These are phyloP conservation scores for Protonibea diacanthus DNA, from an alignment of 2,797 vertebrate genomes.

Conservation along the genomic window DNA sequence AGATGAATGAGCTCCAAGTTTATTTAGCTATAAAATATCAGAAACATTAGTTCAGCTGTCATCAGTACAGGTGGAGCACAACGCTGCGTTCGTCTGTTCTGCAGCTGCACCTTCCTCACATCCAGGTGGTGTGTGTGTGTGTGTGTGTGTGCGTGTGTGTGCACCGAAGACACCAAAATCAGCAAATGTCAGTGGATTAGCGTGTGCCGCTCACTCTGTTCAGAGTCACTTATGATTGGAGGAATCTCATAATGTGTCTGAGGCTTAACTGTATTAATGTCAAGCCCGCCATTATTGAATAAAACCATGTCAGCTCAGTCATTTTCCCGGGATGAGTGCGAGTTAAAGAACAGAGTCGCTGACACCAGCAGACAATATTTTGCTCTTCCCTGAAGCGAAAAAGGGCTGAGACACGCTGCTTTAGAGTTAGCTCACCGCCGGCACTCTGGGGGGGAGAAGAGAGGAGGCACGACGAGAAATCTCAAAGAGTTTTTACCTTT, in stretches of 20 bases:
- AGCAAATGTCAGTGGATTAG: not conserved
- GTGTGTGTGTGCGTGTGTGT: not conserved
- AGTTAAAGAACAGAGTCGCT: constrained; percentile 36
- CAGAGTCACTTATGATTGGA: not conserved
- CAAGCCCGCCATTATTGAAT: not conserved
- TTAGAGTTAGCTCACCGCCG: constrained; percentile 19
- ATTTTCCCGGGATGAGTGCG: constrained; percentile 1
- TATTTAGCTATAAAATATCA: too few relatives aligned
- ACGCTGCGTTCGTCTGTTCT: too few relatives aligned
- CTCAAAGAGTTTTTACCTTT: constrained; percentile 15
- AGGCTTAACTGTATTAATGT: constrained; percentile 9
- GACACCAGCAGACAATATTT: constrained; percentile 25
- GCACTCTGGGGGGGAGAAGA: not conserved
- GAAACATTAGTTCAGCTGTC: too few relatives aligned
- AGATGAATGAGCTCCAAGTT: too few relatives aligned
- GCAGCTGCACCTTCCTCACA: too few relatives aligned
- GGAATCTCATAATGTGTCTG: not conserved
- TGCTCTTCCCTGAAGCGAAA: constrained; percentile 27
- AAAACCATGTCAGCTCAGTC: constrained; percentile 15
- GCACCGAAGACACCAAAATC: not conserved
- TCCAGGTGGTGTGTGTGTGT: too few relatives aligned
- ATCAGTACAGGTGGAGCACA: too few relatives aligned
- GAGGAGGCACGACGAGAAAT: constrained; percentile 22
- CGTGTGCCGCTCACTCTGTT: not conserved
- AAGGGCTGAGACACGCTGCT: constrained; percentile 28